Percentiles rank a stretch among this genome's conserved stretches.
phyloP scores from a whole-genome alignment of 2,888 invertebrate species.

The Laspeyria flexula region DNA sequence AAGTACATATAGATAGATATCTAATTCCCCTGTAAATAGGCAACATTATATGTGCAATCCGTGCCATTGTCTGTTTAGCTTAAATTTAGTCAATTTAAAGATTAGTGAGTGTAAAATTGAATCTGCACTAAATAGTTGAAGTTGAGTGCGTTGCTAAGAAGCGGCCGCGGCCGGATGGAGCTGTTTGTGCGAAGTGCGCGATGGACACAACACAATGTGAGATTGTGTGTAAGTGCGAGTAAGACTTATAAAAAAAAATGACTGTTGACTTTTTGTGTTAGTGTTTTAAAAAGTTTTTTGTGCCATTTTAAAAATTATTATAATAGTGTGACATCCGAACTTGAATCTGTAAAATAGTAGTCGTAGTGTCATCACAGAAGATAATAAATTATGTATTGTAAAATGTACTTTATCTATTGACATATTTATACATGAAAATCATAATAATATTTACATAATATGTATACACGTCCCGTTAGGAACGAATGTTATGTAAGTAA shows the following conservation, averaged over 20 bases:
- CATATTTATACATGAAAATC: constrained; percentile 83
- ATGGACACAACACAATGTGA: constrained; percentile 49
- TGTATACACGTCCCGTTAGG: constrained; percentile 86
- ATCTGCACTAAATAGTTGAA: constrained; percentile 47
- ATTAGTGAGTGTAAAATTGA: constrained; percentile 60
- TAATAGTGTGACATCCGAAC: constrained; percentile 85
- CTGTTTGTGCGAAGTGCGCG: constrained; percentile 50
- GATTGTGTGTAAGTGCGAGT: constrained; percentile 66
- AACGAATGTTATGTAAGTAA: constrained; percentile 84
- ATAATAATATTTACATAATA: constrained; percentile 84
- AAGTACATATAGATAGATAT: constrained; percentile 67
- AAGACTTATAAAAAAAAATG: constrained; percentile 64
- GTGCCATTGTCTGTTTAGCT: constrained; percentile 85
- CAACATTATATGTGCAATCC: constrained; percentile 82
- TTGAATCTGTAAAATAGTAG: constrained; percentile 83
- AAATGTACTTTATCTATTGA: constrained; percentile 81
- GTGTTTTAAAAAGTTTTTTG: constrained; percentile 85
- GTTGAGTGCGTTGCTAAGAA: constrained; percentile 44
- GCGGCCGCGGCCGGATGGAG: constrained; percentile 44
- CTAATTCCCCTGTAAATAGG: constrained; percentile 79
- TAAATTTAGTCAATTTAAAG: constrained; percentile 79
- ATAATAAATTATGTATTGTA: constrained; percentile 83
- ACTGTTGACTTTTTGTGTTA: constrained; percentile 84
- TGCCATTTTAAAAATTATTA: constrained; percentile 84
- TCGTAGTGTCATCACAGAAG: constrained; percentile 82